Base-by-base conservation (phyloP, 1,140 invertebrate species). In the Brachionus asplanchnoidis region DNA sequence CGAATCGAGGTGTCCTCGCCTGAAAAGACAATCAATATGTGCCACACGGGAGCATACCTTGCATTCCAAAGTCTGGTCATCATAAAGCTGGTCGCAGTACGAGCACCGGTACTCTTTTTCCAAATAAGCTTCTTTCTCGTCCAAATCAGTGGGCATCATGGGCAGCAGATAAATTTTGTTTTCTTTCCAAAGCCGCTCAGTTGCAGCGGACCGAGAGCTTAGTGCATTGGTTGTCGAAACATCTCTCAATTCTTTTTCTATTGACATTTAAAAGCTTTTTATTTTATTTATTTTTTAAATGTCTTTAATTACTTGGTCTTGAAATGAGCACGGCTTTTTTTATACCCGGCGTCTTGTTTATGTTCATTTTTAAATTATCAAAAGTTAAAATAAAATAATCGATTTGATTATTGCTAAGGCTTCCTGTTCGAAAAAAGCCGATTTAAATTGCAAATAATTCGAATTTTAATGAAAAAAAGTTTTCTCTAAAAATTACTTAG, bases 81-180 rank as follows among this genome's bases (percentile, higher is more conserved):
- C 79, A 9, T 20, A 82, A 1, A 82, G 32, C 26, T 82, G 36
- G n/a, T 82, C 79, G 36, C 79, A 82, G 26, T 60, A 60, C n/a
- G 17, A 82, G 26, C 79, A 82, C 11, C 79, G n/a, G 32, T 82
- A 82, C 40, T 82, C 79, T 36, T 82, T 82, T 82, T 82, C 79
- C 32, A 65, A 26, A 65, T 82, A 82, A 2, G 65, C 53, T 12
- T 77, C 73, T 77, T 77, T 77, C 14, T 77, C 73, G 20, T 77
- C 73, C 5, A 50, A 1, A 20, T 77, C 73, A 26, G 26, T 77
- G 20, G 73, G 73, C 73, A 77, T 77, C 32, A 77, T 50, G 8
- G 73, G 73, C 42, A 77, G 28, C 42, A 50, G 50, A n/a, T 50
- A 77, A 9, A 36, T 77, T 23, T 77, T 77, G 12, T 23, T 50